Evolutionary conservation across 1,140 invertebrate genomes (phyloP).

Genomic region (Propsilocerus akamusi): DNA sequence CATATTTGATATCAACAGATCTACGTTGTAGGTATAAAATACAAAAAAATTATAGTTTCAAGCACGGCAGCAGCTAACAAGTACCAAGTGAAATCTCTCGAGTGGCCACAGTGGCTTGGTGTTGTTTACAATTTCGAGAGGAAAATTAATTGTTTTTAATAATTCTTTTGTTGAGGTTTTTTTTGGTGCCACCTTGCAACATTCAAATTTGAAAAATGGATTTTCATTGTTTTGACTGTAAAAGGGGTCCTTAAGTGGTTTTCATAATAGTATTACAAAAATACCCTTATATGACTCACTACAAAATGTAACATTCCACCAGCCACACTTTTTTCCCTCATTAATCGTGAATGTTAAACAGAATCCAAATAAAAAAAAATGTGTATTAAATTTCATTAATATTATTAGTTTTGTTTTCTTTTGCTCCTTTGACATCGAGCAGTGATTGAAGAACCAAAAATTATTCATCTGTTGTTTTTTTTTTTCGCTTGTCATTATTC

Average conservation of each 20-base stretch:
- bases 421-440: too few relatives aligned
- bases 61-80: background rate
- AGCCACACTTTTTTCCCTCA: background rate
- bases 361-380: background rate
- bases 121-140: too few relatives aligned
- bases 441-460: too few relatives aligned
- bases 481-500: too few relatives aligned
- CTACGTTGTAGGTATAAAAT: background rate
- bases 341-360: background rate
- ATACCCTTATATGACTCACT: too few relatives aligned
- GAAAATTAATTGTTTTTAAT: conserved; percentile 2
- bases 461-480: too few relatives aligned
- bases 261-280: too few relatives aligned
- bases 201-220: background rate
- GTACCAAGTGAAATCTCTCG: too few relatives aligned
- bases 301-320: too few relatives aligned
- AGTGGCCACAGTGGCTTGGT: too few relatives aligned
- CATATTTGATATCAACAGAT: conserved; percentile 3
- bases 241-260: background rate
- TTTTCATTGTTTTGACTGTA: background rate
- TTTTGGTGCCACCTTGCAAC: background rate
- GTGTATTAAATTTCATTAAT: too few relatives aligned
- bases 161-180: background rate
- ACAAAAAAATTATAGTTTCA: background rate
- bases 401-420: too few relatives aligned